Conservation (phyloP, 2,888 invertebrate species). For the Patella pellucida region DNA sequence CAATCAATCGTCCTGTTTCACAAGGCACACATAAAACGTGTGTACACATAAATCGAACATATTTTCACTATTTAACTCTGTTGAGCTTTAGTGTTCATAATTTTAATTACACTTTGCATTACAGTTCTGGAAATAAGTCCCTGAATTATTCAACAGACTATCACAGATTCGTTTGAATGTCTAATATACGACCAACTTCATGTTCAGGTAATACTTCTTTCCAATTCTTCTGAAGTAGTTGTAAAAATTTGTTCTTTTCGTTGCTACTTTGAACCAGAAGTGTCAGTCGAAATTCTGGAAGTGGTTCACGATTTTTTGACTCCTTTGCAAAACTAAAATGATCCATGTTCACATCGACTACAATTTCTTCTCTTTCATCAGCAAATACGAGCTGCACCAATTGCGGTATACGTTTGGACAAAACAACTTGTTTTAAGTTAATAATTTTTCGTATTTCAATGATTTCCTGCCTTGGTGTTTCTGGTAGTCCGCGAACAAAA, state of each 20-base stretch:
- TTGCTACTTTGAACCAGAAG: slow-evolving; percentile 56
- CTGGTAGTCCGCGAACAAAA: slow-evolving; percentile 64
- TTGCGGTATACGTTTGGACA: slow-evolving; percentile 47
- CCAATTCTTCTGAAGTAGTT: slow-evolving; percentile 62
- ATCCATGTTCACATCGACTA: slow-evolving; percentile 59
- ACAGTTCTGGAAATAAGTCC: too few species aligned
- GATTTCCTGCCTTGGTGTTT: slow-evolving; percentile 57
- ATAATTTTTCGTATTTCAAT: slow-evolving; percentile 58
- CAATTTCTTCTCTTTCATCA: slow-evolving; percentile 64
- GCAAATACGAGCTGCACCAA: slow-evolving; percentile 60
- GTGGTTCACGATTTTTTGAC: slow-evolving; percentile 40
- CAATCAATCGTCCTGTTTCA: too few species aligned
- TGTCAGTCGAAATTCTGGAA: slow-evolving; percentile 54
- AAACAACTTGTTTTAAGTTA: slow-evolving; percentile 54
- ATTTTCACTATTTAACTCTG: too few species aligned
- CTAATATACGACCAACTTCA: slow-evolving; percentile 40
- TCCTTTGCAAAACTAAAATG: slow-evolving; percentile 56
- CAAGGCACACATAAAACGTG: too few species aligned
- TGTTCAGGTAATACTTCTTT: slow-evolving; percentile 41
- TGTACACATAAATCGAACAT: too few species aligned
- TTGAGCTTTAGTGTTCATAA: too few species aligned
- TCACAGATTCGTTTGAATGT: slow-evolving; percentile 19
- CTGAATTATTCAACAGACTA: too few species aligned
- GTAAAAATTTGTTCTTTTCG: slow-evolving; percentile 61
- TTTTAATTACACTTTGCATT: too few species aligned